Base-by-base conservation (phyloP, 2,888 invertebrate species). In the Cyaniris semiargus region DNA sequence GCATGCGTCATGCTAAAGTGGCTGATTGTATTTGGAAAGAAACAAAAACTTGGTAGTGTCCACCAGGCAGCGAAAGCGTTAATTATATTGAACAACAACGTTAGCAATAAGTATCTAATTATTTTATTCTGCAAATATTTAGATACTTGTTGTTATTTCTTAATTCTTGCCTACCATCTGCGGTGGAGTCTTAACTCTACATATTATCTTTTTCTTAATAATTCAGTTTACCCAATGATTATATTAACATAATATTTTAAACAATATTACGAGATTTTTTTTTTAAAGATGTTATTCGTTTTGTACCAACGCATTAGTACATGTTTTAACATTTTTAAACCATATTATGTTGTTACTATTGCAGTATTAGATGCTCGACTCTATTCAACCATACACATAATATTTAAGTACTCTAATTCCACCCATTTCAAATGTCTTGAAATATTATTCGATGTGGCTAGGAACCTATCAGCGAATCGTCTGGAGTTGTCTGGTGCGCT, bases 401-500 rank as follows among this genome's bases (percentile, higher is more conserved):
- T 0, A 18, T 53, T 53, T 15, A 53, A 18, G 18, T 48, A 18
- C 53, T 53, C 18, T 18, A 53, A 53, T 53, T 58, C 8, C 10
- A 21, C n/a, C 6, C n/a, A 56, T n/a, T 56, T 56, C 18, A 56
- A n/a, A 56, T 56, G 7, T 58, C 58, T 66, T 13, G 23, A 23
- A 23, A 6, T 15, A 31, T 66, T 27, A 15, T 66, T 15, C 53
- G 66, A 44, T 76, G 60, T 76, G 44, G 83, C 81, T 95, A 97
- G 97, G 88, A 96, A 96, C 86, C 94, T 97, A 86, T 96, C 97
- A 23, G 95, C 96, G 92, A 97, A 97, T 94, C 95, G 95, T 84
- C 94, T 97, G 89, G 95, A 95, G 87, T 95, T 97, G 86, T 95
- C 96, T 87, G 95, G 95, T 85, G 95, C 96, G 85, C 96, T 97